These are phyloP conservation scores for Mimas tiliae DNA, from an alignment of 2,888 invertebrate genomes.

Conservation along the genomic window DNA sequence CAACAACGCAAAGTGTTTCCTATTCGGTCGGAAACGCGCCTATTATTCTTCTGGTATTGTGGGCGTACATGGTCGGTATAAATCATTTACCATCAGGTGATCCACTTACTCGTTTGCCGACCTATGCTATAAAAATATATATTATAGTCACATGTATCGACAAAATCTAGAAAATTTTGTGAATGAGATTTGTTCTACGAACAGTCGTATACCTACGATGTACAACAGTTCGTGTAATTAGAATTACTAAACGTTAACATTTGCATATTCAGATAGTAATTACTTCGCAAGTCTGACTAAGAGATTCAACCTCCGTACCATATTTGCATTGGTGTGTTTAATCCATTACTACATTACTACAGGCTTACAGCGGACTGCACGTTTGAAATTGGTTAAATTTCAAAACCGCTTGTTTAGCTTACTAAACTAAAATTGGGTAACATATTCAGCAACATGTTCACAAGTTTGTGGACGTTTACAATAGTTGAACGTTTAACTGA, in stretches of 20 bases:
- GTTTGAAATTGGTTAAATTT: constrained; percentile 2
- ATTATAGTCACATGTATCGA: too few relatives aligned
- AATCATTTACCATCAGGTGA: too few relatives aligned
- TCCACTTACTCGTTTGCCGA: too few relatives aligned
- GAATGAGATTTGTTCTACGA: neutral
- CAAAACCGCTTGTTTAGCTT: constrained; percentile 7
- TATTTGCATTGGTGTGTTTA: constrained; percentile 7
- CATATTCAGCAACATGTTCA: neutral
- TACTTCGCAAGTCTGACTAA: constrained; percentile 11
- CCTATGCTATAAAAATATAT: too few relatives aligned
- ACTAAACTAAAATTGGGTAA: constrained; percentile 14
- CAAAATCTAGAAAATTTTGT: neutral
- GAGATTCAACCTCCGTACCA: constrained; percentile 4
- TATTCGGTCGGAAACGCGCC: too few relatives aligned
- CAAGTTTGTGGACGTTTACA: neutral
- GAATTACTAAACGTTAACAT: constrained; percentile 7
- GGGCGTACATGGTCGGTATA: too few relatives aligned
- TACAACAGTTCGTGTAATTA: neutral
- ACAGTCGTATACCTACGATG: too few relatives aligned
- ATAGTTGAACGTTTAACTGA: neutral
- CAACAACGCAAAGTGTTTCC: too few relatives aligned
- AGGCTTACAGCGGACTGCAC: neutral
- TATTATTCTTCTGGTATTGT: too few relatives aligned
- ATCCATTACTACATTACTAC: neutral
- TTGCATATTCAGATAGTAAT: constrained; percentile 14